Evolutionary conservation across 1,140 invertebrate species (phyloP).

Genomic region (Cherax quadricarinatus): DNA sequence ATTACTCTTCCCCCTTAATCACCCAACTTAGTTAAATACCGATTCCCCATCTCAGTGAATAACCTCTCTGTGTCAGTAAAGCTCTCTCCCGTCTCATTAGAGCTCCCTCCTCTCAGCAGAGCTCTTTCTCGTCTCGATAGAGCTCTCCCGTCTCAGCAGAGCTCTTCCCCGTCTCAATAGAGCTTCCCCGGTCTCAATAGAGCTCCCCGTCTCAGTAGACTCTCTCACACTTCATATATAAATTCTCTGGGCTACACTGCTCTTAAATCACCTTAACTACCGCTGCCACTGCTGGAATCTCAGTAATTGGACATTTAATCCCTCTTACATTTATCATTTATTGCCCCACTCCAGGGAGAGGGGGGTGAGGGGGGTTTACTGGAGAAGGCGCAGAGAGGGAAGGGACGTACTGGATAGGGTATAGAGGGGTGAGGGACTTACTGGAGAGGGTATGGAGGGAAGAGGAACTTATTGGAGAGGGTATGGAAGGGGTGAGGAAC

Average conservation of each 20-base stretch:
- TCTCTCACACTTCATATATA: not conserved
- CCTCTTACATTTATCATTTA: not conserved
- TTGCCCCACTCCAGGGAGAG: not conserved
- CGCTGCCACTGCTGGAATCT: not conserved
- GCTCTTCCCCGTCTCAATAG: no score
- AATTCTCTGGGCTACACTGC: not conserved
- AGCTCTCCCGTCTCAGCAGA: no score
- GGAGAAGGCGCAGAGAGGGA: slow-evolving; percentile 53
- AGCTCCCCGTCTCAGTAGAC: no score
- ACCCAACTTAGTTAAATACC: no score
- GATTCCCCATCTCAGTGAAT: no score
- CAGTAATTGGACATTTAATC: not conserved
- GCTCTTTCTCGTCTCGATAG: no score
- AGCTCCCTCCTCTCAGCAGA: no score
- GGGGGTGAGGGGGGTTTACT: slow-evolving; percentile 51
- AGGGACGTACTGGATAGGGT: slow-evolving; percentile 61
- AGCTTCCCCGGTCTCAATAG: no score
- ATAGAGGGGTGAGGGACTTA: slow-evolving; percentile 47
- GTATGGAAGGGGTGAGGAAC: slow-evolving; percentile 22
- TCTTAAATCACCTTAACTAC: not conserved
- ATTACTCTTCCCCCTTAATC: no score
- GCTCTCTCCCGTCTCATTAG: no score
- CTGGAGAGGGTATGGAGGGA: slow-evolving; percentile 46
- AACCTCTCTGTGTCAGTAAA: no score
- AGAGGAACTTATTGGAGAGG: slow-evolving; percentile 50